These are phyloP conservation scores for Pangasius larnaudii DNA, from an alignment of 2,797 vertebrate species.

Conservation along the genomic window DNA sequence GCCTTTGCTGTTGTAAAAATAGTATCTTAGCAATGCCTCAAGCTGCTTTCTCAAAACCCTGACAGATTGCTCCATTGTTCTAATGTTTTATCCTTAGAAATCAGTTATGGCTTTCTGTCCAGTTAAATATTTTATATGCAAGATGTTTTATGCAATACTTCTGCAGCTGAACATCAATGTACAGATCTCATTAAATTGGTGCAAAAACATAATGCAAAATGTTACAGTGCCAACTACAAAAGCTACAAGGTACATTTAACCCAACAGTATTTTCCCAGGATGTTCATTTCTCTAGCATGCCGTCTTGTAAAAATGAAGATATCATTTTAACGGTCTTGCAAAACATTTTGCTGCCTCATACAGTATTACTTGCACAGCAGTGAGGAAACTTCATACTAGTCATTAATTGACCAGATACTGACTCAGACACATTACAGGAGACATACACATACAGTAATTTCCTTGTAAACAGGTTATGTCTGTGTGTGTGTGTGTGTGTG, in stretches of 20 bases:
- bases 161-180: background rate
- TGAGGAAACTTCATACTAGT: slow-evolving; percentile 5
- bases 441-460: background rate
- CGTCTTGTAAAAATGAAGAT: slow-evolving; percentile 3
- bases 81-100: slow-evolving; percentile 17
- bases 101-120: background rate
- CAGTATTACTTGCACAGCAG: slow-evolving; percentile 26
- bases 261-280: background rate
- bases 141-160: background rate
- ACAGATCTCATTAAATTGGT: background rate
- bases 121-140: background rate
- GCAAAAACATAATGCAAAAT: background rate
- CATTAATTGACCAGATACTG: slow-evolving; percentile 13
- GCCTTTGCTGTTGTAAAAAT: slow-evolving; percentile 21
- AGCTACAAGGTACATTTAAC: background rate
- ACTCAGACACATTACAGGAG: background rate
- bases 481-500: background rate
- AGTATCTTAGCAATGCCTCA: slow-evolving; percentile 3
- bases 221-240: background rate
- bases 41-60: background rate
- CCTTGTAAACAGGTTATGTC: slow-evolving; percentile 5
- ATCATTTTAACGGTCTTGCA: background rate
- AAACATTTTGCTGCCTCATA: slow-evolving; percentile 13
- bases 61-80: slow-evolving; percentile 34
- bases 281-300: background rate